A percentile compares a stretch with the other conserved stretches of the same genome.
Conservation (phyloP, 2,797 vertebrate species). For the Psittacula derbiana region DNA sequence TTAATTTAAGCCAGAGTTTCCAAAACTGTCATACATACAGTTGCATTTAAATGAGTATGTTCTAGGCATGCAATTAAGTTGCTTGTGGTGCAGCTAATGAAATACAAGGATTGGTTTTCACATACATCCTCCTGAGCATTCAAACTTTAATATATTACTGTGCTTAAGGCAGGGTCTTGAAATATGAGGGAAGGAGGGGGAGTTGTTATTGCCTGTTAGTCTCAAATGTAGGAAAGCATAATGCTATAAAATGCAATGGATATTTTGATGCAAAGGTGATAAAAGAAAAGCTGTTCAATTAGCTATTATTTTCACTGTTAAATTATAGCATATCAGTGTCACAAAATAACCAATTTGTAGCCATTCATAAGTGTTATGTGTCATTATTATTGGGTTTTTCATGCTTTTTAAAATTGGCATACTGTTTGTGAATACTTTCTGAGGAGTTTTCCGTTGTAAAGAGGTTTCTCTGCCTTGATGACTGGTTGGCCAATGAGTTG, state of each 20-base stretch:
- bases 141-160: not conserved
- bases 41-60: not conserved
- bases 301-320: constrained; percentile 29
- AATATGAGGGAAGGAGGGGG: not conserved
- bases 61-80: not conserved
- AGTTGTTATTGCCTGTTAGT: not conserved
- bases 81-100: not conserved
- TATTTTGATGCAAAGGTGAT: constrained; percentile 19
- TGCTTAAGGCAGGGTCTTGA: constrained; percentile 3
- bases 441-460: not conserved
- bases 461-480: not conserved
- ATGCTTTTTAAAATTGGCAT: not conserved
- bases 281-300: constrained; percentile 57
- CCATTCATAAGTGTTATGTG: not conserved
- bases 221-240: not conserved
- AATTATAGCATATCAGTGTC: not conserved
- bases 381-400: not conserved
- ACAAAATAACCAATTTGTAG: not conserved
- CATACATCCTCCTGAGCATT: not conserved
- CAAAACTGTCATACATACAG: not conserved
- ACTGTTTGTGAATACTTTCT: not conserved
- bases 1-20: not conserved
- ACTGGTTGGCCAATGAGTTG: not conserved
- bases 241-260: not conserved
- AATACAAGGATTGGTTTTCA: not conserved